These are phyloP conservation scores for Alauda arvensis DNA, from an alignment of 2,797 vertebrate genomes.

Conservation along the genomic window DNA sequence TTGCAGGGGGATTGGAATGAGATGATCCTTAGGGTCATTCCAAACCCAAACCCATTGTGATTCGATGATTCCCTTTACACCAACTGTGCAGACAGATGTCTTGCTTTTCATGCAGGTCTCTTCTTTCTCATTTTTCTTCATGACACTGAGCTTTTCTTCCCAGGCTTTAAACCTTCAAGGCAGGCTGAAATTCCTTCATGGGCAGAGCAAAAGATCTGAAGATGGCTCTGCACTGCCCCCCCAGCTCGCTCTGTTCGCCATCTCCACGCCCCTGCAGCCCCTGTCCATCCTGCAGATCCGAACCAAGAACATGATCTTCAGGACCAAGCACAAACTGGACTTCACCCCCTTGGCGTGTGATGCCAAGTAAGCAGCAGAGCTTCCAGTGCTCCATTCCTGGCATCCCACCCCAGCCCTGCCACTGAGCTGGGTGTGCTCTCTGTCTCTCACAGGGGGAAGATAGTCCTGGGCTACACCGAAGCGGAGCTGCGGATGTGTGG, in stretches of 20 bases:
- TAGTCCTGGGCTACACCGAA: slow-evolving; percentile 40
- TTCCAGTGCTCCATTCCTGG: fast-evolving
- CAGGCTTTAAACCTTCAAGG: slow-evolving; percentile 70
- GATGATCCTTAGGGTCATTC: not conserved
- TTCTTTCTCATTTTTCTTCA: not conserved
- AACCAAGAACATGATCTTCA: slow-evolving; percentile 70
- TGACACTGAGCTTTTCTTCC: not conserved
- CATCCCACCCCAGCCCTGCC: fast-evolving
- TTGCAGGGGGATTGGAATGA: not conserved
- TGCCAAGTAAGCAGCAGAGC: slow-evolving; percentile 53
- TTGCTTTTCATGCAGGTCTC: not conserved
- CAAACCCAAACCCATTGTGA: not conserved
- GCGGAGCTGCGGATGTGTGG: slow-evolving; percentile 20
- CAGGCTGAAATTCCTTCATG: slow-evolving; percentile 64
- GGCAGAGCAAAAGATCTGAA: slow-evolving; percentile 15
- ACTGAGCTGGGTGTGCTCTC: not conserved
- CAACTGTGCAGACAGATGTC: not conserved
- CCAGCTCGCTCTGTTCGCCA: slow-evolving; percentile 65
- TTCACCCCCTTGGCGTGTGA: slow-evolving; percentile 68
- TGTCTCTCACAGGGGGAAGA: slow-evolving; percentile 6
- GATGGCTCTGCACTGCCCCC: not conserved
- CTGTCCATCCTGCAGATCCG: slow-evolving; percentile 64
- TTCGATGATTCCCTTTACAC: not conserved
- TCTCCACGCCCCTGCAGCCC: slow-evolving; percentile 66
- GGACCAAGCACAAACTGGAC: slow-evolving; percentile 73